Evolutionary conservation across 1,140 invertebrate genomes (phyloP), one percentile per base, ranked within the genome.

Genomic region (Bombyx mandarina): DNA sequence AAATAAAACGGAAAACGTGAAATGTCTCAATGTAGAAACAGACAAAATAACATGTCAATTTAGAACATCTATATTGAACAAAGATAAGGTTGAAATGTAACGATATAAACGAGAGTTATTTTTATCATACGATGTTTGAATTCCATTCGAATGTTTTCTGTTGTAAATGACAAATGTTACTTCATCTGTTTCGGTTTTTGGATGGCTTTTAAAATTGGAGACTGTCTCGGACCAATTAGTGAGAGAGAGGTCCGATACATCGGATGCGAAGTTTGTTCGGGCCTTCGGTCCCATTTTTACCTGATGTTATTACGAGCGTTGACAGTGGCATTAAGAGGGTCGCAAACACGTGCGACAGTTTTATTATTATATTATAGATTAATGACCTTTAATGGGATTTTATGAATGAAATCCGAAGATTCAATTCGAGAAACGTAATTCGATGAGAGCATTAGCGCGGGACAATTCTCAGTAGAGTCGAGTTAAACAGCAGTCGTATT

Each of bases 1-100:
- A 73, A 81, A 73, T 72, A 81, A 82, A 86, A 82, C 73, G 73
- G 73, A 71, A 76, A 79, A 78, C 77, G 77, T 79, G 75, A 67
- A 79, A 83, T 75, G 77, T 81, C 78, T 86, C 74, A 86, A 86
- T 86, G 81, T 72, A 71, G 26, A 35, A 35, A 35, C 26, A 35
- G 26, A 35, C 26, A 5, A 35, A 35, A 35, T 35, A 5, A 35
- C 26, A 35, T 35, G 26, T 35, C 26, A 35, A 35, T 35, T 35
- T 35, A 35, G 1, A 35, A 35, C 26, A 35, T 35, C 26, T 35
- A 35, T 35, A 35, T 35, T 35, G 26, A 35, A 35, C 49, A 62
- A 73, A 74, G 71, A 77, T 67, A 72, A 71, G 63, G 60, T 60
- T 69, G 59, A 69, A 69, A 75, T 77, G 4, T 35, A 35, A 35